These are phyloP conservation scores for Temnothorax unifasciatus DNA, from an alignment of 2,888 invertebrate genomes.

Conservation along the genomic window DNA sequence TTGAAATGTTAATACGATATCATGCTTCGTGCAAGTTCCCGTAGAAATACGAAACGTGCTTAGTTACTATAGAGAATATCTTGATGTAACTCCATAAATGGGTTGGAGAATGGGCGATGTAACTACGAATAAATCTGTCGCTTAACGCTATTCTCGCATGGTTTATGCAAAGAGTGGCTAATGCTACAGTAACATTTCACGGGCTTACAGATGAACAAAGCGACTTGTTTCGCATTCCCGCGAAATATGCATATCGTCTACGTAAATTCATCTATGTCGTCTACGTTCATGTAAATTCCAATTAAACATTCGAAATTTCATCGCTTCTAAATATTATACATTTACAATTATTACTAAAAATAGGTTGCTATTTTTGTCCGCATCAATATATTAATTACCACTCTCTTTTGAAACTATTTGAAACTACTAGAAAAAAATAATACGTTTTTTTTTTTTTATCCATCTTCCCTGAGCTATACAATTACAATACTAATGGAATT, in stretches of 20 bases:
- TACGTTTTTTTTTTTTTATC: no score
- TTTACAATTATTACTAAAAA: neutral
- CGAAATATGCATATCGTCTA: neutral
- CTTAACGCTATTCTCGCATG: conserved; percentile 32
- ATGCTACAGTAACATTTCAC: conserved; percentile 45
- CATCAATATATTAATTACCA: neutral
- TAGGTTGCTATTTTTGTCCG: neutral
- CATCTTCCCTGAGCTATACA: neutral
- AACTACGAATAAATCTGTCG: conserved; percentile 38
- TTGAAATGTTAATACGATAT: conserved; percentile 15
- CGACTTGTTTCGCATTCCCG: neutral
- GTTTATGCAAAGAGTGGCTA: conserved; percentile 36
- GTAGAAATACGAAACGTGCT: neutral
- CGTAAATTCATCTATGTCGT: no score
- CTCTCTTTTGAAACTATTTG: neutral
- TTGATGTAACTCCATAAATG: conserved; percentile 36
- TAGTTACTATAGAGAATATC: conserved; percentile 4
- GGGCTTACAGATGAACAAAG: conserved; percentile 26
- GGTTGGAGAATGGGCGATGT: conserved; percentile 1
- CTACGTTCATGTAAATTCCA: neutral
- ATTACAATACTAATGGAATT: neutral
- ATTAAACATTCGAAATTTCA: neutral
- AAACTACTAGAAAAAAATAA: neutral
- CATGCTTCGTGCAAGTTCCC: neutral
- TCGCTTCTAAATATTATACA: neutral